Evolutionary conservation across 2,797 vertebrate species (phyloP).

Genomic region (Myotis findleyi): DNA sequence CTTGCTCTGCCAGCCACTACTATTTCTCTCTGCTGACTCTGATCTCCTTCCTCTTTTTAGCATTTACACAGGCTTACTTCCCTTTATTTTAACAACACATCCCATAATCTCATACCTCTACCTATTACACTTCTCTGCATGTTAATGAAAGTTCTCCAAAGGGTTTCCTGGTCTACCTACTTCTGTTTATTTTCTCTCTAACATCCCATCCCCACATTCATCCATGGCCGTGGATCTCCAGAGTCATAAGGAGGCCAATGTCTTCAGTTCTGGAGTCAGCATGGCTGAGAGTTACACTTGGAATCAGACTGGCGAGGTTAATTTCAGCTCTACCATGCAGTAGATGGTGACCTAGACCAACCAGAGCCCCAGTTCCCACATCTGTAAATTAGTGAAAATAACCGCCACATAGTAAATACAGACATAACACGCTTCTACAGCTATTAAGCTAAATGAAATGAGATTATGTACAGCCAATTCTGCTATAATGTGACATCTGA

Average conservation of each 20-base stretch:
- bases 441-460: constrained; percentile 40
- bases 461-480: not conserved
- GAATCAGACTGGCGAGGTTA: not conserved
- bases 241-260: not conserved
- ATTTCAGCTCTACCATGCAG: not conserved
- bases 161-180: not conserved
- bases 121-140: not conserved
- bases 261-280: not conserved
- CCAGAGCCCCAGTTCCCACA: not conserved
- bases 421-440: not conserved
- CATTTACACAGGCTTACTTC: not conserved
- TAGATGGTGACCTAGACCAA: not conserved
- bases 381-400: not conserved
- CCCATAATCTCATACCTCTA: not conserved
- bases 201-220: not conserved
- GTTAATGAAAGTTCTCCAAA: not conserved
- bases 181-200: not conserved
- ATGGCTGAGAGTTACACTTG: too few species aligned
- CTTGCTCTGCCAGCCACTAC: not conserved
- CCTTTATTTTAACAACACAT: not conserved
- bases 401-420: not conserved
- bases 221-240: not conserved
- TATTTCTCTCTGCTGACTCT: too few species aligned
- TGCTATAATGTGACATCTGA: not conserved
- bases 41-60: not conserved